A percentile compares a stretch with the other conserved stretches of the same genome.
Conservation (phyloP, 2,888 invertebrate genomes). For the Callyntrura sp. region DNA sequence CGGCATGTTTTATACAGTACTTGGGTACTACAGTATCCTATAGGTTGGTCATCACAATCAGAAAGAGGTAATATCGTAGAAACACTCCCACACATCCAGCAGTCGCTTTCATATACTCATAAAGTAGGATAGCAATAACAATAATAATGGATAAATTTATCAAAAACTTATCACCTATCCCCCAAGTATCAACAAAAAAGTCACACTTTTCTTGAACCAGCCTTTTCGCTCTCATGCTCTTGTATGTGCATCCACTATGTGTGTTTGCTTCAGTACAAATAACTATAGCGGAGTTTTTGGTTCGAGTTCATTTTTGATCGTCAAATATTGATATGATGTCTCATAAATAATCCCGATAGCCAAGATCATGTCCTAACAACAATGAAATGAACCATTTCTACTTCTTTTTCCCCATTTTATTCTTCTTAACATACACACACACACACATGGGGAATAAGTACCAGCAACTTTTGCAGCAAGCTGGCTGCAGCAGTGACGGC, state of each 20-base stretch:
- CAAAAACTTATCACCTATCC: constrained; percentile 14
- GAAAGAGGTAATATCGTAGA: neutral
- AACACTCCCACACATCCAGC: neutral
- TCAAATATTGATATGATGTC: constrained; percentile 71
- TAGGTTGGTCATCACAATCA: neutral
- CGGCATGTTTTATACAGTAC: neutral
- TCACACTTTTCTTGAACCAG: neutral
- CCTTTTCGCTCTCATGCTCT: constrained; percentile 9
- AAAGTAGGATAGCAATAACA: no score
- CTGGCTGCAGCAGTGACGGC: neutral
- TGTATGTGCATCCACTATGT: neutral
- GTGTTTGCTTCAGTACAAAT: neutral
- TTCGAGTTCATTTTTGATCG: constrained; percentile 73
- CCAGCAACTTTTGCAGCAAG: constrained; percentile 6
- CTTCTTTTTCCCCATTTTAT: constrained; percentile 56
- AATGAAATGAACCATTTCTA: constrained; percentile 75
- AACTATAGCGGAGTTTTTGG: constrained; percentile 56
- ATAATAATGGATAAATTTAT: constrained; percentile 5
- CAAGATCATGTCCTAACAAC: constrained; percentile 69
- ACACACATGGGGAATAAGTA: constrained; percentile 42
- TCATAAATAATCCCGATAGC: constrained; percentile 74
- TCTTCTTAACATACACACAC: constrained; percentile 17
- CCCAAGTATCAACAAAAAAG: constrained; percentile 4
- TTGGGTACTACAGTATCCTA: neutral
- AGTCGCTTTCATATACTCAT: no score